phyloP scores from a whole-genome alignment of 2,888 invertebrate species.

The Cyclophora albipunctata region DNA sequence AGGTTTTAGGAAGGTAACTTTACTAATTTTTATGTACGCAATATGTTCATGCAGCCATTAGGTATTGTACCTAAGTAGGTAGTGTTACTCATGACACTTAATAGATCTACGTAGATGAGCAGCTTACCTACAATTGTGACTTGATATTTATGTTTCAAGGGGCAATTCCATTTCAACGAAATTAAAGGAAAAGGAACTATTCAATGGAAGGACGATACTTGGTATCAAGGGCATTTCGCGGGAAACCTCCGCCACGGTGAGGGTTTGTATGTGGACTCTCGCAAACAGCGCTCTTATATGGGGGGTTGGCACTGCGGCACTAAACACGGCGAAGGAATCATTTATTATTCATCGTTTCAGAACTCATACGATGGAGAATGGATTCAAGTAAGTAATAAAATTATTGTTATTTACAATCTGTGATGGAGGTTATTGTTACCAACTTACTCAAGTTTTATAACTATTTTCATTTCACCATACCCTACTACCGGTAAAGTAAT shows the following conservation, averaged over 20 bases:
- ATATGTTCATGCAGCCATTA: too few species aligned
- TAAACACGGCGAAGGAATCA: slow-evolving; percentile 56
- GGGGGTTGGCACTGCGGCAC: slow-evolving; percentile 70
- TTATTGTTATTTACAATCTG: neutral
- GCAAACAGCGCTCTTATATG: slow-evolving; percentile 45
- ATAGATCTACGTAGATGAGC: too few species aligned
- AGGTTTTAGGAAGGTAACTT: neutral
- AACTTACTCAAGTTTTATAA: neutral
- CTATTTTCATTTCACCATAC: neutral
- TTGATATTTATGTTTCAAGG: slow-evolving; percentile 41
- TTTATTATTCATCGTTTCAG: slow-evolving; percentile 44
- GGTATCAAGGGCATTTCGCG: slow-evolving; percentile 76
- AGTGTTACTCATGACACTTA: too few species aligned
- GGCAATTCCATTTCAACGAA: slow-evolving; percentile 72
- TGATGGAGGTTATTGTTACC: neutral
- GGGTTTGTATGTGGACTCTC: slow-evolving; percentile 65
- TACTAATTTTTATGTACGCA: too few species aligned
- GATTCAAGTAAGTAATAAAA: slow-evolving; percentile 41
- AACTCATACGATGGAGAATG: slow-evolving; percentile 62
- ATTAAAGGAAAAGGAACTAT: slow-evolving; percentile 72
- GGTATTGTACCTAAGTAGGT: too few species aligned
- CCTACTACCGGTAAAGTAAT: too few species aligned
- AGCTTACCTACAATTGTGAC: too few species aligned
- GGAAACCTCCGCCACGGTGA: slow-evolving; percentile 73
- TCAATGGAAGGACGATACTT: slow-evolving; percentile 71